phyloP scores from a whole-genome alignment of 2,888 invertebrate genomes.

The Rhingia campestris region DNA sequence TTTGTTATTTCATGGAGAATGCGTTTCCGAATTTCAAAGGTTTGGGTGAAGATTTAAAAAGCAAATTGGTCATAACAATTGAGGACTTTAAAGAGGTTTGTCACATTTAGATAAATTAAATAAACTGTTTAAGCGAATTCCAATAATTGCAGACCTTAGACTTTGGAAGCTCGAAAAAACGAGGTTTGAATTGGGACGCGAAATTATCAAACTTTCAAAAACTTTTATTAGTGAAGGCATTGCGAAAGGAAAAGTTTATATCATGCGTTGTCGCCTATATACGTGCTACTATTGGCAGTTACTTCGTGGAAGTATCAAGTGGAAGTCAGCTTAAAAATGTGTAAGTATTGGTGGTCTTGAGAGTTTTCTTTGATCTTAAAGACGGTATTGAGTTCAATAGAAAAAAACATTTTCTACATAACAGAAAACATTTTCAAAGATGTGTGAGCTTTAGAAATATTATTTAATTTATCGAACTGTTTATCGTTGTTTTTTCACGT shows the following conservation, averaged over 20 bases:
- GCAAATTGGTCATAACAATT: constrained; percentile 85
- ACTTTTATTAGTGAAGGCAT: constrained; percentile 89
- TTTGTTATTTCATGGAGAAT: constrained; percentile 86
- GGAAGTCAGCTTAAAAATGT: constrained; percentile 81
- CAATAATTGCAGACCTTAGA: constrained; percentile 84
- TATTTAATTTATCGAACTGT: no score
- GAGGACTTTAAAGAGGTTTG: constrained; percentile 84
- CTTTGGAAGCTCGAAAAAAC: constrained; percentile 82
- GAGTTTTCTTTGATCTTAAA: no score
- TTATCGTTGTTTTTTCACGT: no score
- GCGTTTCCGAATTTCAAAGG: constrained; percentile 84
- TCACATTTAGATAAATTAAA: neutral
- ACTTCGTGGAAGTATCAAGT: constrained; percentile 92
- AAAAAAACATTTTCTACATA: neutral
- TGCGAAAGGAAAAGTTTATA: constrained; percentile 91
- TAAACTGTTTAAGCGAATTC: neutral
- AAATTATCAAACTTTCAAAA: constrained; percentile 89
- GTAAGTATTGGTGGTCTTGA: constrained; percentile 76
- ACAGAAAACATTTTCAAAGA: no score
- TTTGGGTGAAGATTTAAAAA: constrained; percentile 84
- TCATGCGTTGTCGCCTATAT: constrained; percentile 93
- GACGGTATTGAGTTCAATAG: neutral
- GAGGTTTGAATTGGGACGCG: constrained; percentile 86
- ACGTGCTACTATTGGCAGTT: constrained; percentile 88
- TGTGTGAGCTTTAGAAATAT: no score